These are phyloP conservation scores for Pelvicachromis taeniatus DNA, from an alignment of 2,113 vertebrate species.

Conservation along the genomic window DNA sequence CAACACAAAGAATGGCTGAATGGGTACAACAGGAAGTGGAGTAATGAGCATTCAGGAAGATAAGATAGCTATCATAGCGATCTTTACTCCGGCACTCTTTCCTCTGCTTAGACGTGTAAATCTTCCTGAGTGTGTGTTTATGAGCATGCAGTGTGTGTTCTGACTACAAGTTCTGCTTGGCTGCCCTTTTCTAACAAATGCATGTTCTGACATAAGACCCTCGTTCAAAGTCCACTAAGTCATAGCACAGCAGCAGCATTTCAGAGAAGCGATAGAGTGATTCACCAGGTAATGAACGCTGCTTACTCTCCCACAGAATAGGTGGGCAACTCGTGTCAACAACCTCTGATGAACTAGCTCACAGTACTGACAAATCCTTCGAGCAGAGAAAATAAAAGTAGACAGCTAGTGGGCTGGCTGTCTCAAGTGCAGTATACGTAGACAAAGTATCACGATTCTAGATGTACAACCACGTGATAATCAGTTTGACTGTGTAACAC, in stretches of 20 bases:
- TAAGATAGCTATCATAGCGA: constrained; percentile 6
- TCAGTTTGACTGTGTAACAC: neutral
- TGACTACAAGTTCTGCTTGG: constrained; percentile 1
- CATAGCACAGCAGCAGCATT: neutral
- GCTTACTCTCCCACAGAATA: constrained; percentile 14
- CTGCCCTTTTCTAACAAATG: constrained; percentile 11
- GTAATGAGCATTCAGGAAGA: constrained; percentile 15
- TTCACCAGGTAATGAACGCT: constrained; percentile 19
- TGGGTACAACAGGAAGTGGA: constrained; percentile 7
- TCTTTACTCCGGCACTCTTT: constrained; percentile 5
- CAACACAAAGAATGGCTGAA: neutral
- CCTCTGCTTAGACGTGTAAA: neutral
- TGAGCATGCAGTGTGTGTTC: neutral
- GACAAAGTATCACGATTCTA: neutral
- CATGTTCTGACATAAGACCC: neutral
- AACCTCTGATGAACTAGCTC: constrained; percentile 3
- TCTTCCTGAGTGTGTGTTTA: constrained; percentile 7
- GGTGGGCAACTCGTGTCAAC: constrained; percentile 28
- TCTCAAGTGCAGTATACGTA: neutral
- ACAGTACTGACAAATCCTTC: neutral
- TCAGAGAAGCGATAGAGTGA: constrained; percentile 16
- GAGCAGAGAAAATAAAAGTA: constrained; percentile 9
- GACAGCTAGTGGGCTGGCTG: neutral
- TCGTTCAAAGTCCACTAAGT: constrained; percentile 34
- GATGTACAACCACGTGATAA: neutral